Evolutionary conservation across 2,797 vertebrate genomes (phyloP), one percentile per base, ranked within the genome.

Genomic region (Kryptopterus vitreolus): DNA sequence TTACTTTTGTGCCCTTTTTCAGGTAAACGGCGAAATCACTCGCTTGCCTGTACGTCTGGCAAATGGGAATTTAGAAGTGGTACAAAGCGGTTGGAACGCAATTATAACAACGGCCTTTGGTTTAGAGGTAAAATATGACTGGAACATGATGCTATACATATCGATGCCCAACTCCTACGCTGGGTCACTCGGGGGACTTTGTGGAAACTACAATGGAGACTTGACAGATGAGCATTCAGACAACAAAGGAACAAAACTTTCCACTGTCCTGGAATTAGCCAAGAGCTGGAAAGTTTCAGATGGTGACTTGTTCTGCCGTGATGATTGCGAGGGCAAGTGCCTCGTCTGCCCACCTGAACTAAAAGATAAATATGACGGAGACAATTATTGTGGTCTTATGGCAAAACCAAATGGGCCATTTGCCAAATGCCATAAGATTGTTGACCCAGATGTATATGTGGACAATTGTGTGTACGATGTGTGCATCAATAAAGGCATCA

Each of bases 171-270:
- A 69, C 0, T 55, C 24, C 43, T 91, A 95, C 87, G 87, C 43
- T 1, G 78, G 83, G 11, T 87, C 84, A 1, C 82, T 95, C 0
- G 94, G 92, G 0, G 94, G 95, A 1, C 84, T 96, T 62, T 96
- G 95, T 0, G 93, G 95, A 43, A 95, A 96, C 82, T 92, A 87
- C 61, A 95, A 96, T 0, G 88, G 88, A 77, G 87, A 90, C 79
- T 11, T 8, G 10, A 65, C 11, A 22, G 90, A 88, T 46, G 77
- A 82, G 1, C 79, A 84, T 12, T 77, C 75, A 7, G 83, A 77
- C 24, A 79, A 63, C 31, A 78, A 73, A n/a, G 86, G 83, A 66
- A 71, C 29, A 2, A 26, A 6, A 24, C 53, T 84, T 3, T 50
- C 87, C 33, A 82, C 77, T n/a, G 48, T 85, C 65, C 33, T 82